Base-by-base conservation (phyloP, 1,140 invertebrate genomes). In the Zaprionus ghesquierei region DNA sequence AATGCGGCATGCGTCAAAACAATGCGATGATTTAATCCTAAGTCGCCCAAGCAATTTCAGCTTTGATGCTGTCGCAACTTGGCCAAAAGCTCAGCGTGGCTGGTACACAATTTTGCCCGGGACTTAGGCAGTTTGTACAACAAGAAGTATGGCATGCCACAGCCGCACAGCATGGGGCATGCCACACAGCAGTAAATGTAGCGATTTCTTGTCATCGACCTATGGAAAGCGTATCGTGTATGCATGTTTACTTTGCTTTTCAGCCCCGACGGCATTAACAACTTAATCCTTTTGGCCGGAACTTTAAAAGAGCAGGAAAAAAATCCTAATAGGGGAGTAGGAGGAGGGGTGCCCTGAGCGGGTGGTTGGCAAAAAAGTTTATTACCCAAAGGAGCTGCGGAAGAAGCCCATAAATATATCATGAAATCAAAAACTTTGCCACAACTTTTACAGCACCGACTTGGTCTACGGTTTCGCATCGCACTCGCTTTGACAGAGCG, bases 341-440 rank as follows among this genome's bases (percentile, higher is more conserved):
- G 3, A 35, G 31, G 5, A 13, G 12, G 5, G 31, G 10, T 33
- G 35, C n/a, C 2, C 35, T 41, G n/a, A 10, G 3, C 75, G 29
- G 60, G 60, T 59, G 51, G 75, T 70, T 51, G 49, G 20, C 35
- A 35, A 64, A 80, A n/a, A 79, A 87, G 75, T 86, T 87, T 86
- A 86, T 87, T 86, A 77, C 82, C 86, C 82, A 87, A 79, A 86
- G 82, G 82, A 82, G 75, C 79, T 63, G 41, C 79, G 75, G 82
- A 79, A 87, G 69, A 75, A 87, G 75, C 79, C 82, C 82, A 86
- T 86, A 86, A 86, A 86, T 86, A 87, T 86, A 86, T 86, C 82
- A 86, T 86, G 82, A 86, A 87, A 86, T 86, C 82, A 86, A 86
- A 86, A 86, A 86, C 82, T 86, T 86, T 86, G 71, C 69, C 79